Base-by-base conservation (phyloP, 2,797 vertebrate species). In the Emys orbicularis region DNA sequence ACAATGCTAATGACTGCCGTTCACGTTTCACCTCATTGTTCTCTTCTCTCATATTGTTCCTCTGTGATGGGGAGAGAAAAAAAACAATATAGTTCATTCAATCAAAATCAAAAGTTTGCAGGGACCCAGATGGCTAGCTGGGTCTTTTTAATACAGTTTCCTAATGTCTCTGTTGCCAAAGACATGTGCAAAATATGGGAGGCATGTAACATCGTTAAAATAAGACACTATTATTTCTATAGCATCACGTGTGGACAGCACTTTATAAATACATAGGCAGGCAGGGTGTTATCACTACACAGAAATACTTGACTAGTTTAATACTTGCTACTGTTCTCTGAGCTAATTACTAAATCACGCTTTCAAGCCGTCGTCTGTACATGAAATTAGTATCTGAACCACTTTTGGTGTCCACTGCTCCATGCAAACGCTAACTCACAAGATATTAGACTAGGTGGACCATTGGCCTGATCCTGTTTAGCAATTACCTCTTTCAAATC, bases 1-100 rank as follows among this genome's bases (percentile, higher is more conserved):
- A 98, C 81, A 96, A 98, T 98, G 98, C 98, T 96, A 98, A 98
- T 94, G 98, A 98, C 98, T 98, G 98, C 98, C 98, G 81, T 57
- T 90, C n/a, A 11, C 37, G 81, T 92, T 93, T 96, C 95, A 96
- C 90, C 65, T 29, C 88, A 89, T 81, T 97, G 95, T 96, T 94
- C 95, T 96, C 97, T 93, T 96, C 93, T 97, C 96, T 97, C 94
- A 90, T 94, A 81, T 84, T 90, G 95, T 93, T 96, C 87, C 91
- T 97, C 97, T 25, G 1, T 12, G 47, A 61, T 7, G 3, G 82
- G 86, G 90, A n/a, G 0, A 87, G 2, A 34, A 47, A 54, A 41
- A 41, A 90, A 90, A 29, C 82, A 41, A 93, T 84, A 92, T 15
- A 72, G 65, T 76, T 92, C 83, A 76, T 95, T 88, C 87, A 90